Base-by-base conservation (phyloP, 2,797 vertebrate species). In the Schizothorax lantsangensis region DNA sequence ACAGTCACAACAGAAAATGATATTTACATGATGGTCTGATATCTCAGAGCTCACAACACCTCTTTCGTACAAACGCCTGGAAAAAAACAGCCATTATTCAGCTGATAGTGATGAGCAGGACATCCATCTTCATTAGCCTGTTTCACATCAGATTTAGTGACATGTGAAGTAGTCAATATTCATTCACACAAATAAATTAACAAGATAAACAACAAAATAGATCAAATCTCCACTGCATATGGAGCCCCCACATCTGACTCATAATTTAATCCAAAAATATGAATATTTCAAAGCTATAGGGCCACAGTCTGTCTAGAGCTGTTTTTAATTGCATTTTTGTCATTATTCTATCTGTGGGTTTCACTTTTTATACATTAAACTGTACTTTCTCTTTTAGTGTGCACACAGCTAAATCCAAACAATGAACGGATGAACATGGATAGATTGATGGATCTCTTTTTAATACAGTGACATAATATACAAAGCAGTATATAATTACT, bases 201-300 rank as follows among this genome's bases (percentile, higher is more conserved):
- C 33, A 72, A 59, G 47, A 73, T 23, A 19, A 78, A 83, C 68
- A 19, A 21, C 23, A 30, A 38, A 59, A 83, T 64, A 69, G 17
- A 21, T 80, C 3, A 66, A 49, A 78, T 54, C 40, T 86, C 59
- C 74, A 57, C 21, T 45, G 49, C 49, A 36, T 36, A 15, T 19
- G 17, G 15, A 83, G 19, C 74, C 79, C 81, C 86, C 26, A 68
- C 36, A 30, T 36, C 68, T 49, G 82, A 81, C 26, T 81, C 79
- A 45, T 45, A n/a, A 6, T 19, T 66, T 66, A 12, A 66, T 59
- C 52, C 43, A 68, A 49, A 77, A 26, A 68, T 89, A 84, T 84
- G 64, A 86, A 89, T 69, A 90, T 81, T 87, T 85, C 74, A 88
- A 85, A 57, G 72, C 36, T 5, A 30, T 30, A 59, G 64, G 59